These are phyloP conservation scores for Lochmaea capreae DNA, from an alignment of 2,888 invertebrate genomes.

Conservation along the genomic window DNA sequence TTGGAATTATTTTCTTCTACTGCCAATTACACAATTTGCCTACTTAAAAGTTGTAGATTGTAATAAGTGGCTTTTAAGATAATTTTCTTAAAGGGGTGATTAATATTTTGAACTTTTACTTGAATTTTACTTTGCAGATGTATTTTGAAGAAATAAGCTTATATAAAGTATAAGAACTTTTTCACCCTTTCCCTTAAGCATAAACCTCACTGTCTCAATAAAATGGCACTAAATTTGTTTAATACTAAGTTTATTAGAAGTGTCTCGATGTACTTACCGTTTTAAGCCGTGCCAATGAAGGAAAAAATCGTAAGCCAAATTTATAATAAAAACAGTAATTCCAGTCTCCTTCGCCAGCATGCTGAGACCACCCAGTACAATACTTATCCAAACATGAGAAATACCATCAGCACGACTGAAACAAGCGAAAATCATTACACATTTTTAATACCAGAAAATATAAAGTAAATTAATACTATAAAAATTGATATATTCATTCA, in stretches of 20 bases:
- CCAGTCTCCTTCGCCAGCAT: constrained; percentile 92
- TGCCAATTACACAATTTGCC: not conserved
- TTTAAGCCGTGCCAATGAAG: constrained; percentile 77
- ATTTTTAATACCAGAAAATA: too few relatives aligned
- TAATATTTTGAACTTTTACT: not conserved
- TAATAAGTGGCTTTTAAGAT: not conserved
- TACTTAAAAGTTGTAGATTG: not conserved
- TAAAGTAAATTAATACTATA: not conserved
- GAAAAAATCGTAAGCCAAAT: constrained; percentile 82
- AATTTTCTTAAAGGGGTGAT: not conserved
- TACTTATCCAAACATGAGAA: constrained; percentile 74
- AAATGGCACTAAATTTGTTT: not conserved
- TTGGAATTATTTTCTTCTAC: not conserved
- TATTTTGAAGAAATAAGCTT: too few relatives aligned
- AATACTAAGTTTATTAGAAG: not conserved
- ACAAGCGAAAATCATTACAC: not conserved
- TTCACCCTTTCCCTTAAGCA: not conserved
- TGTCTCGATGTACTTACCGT: constrained; percentile 65
- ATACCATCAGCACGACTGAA: constrained; percentile 63
- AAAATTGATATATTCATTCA: too few relatives aligned
- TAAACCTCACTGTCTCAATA: not conserved
- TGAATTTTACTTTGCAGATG: too few relatives aligned
- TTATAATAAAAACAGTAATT: constrained; percentile 82
- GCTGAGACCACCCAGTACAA: constrained; percentile 78
- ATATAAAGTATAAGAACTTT: too few relatives aligned